Conservation (phyloP, 2,888 invertebrate genomes). For the Thumatha senex region DNA sequence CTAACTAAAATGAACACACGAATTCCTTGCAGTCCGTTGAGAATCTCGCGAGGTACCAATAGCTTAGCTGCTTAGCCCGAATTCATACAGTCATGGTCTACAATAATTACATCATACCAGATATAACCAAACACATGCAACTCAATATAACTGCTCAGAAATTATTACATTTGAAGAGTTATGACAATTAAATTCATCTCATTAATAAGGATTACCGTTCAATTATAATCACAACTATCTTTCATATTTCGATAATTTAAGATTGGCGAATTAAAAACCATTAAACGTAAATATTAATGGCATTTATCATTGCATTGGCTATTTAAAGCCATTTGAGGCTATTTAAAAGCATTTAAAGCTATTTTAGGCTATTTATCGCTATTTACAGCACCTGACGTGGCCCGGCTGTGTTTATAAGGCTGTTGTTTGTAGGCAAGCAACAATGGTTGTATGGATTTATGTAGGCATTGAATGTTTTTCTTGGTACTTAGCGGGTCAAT, state of each 20-base stretch:
- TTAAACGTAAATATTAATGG: conserved; percentile 52
- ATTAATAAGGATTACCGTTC: background rate
- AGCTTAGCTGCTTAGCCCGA: too few relatives aligned
- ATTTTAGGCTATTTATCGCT: conserved; percentile 42
- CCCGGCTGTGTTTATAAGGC: conserved; percentile 55
- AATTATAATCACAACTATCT: background rate
- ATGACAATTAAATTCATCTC: background rate
- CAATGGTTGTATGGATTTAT: conserved; percentile 62
- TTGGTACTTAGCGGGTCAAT: conserved; percentile 46
- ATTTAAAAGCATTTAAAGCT: conserved; percentile 47
- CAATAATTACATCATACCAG: background rate
- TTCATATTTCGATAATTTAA: conserved; percentile 15
- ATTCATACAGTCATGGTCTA: too few relatives aligned
- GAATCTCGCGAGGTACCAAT: too few relatives aligned
- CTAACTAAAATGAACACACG: too few relatives aligned
- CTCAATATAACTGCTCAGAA: background rate
- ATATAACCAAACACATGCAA: background rate
- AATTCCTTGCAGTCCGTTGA: too few relatives aligned
- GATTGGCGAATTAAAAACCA: conserved; percentile 28
- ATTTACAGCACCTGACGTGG: conserved; percentile 56
- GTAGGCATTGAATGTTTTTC: conserved; percentile 64
- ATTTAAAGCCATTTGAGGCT: conserved; percentile 42
- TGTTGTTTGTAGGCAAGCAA: conserved; percentile 44
- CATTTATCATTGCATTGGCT: conserved; percentile 39
- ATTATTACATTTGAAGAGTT: background rate